These are phyloP conservation scores for Beroe ovata DNA, from an alignment of 37 sponge, comb jelly and placozoan species.

Conservation along the genomic window DNA sequence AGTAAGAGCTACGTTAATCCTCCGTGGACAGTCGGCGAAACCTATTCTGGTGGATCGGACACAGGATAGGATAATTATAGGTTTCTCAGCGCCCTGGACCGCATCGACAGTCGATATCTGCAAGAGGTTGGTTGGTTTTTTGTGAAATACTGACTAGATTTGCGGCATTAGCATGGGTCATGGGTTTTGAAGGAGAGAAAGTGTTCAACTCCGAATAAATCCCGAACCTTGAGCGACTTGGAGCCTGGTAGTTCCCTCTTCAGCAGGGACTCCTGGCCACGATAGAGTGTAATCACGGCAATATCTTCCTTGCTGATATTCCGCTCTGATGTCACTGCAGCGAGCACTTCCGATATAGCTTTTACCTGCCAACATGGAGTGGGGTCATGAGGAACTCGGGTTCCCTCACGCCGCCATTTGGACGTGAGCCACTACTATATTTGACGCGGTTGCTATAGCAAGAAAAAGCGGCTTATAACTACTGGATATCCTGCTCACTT, in stretches of 20 bases:
- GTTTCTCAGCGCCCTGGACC: conserved; percentile 57
- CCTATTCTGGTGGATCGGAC: conserved; percentile 36
- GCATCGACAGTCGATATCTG: conserved; percentile 65
- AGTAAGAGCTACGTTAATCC: conserved; percentile 28
- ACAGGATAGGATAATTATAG: conserved; percentile 26
- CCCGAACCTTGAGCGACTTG: conserved; percentile 21
- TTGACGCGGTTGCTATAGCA: too few relatives aligned
- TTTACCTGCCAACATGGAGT: too few relatives aligned
- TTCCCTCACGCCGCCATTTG: too few relatives aligned
- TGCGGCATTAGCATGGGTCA: too few relatives aligned
- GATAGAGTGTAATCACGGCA: conserved; percentile 43
- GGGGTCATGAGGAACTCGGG: too few relatives aligned
- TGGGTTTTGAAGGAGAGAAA: too few relatives aligned
- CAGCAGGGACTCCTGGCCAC: conserved; percentile 31
- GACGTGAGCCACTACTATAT: too few relatives aligned
- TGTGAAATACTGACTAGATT: too few relatives aligned
- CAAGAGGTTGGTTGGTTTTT: too few relatives aligned
- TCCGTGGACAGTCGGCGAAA: conserved; percentile 59
- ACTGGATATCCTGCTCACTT: background rate
- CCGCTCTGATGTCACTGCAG: background rate
- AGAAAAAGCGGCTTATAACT: too few relatives aligned
- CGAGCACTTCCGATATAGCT: conserved; percentile 21
- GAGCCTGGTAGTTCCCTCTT: conserved; percentile 27
- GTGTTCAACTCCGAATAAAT: too few relatives aligned
- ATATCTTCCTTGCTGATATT: conserved; percentile 9